phyloP scores from a whole-genome alignment of 2,797 vertebrate genomes.

The Masticophis lateralis region DNA sequence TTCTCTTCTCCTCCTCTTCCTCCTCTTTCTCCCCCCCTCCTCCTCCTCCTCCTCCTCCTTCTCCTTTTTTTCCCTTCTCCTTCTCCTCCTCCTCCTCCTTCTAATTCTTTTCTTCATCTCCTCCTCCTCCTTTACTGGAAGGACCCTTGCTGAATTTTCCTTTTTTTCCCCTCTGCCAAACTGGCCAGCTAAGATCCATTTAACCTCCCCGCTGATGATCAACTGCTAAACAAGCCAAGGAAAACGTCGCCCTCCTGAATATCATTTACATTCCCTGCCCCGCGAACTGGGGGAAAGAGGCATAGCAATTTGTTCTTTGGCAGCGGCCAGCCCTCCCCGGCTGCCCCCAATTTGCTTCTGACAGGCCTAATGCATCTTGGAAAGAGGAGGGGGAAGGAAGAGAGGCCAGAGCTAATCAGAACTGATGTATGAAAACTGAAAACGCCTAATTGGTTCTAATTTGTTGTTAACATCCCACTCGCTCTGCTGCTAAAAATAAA shows the following conservation, averaged over 20 bases:
- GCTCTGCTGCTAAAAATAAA: constrained; percentile 30
- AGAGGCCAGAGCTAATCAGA: constrained; percentile 32
- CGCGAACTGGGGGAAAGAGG: constrained; percentile 9
- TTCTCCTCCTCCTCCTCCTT: no score
- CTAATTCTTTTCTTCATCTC: no score
- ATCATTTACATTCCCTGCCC: constrained; percentile 62
- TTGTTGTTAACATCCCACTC: constrained; percentile 34
- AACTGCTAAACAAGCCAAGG: constrained; percentile 33
- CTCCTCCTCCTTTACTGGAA: not conserved
- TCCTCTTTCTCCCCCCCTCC: no score
- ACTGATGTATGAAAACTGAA: constrained; percentile 46
- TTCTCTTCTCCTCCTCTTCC: no score
- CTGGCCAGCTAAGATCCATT: constrained; percentile 40
- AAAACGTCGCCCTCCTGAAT: constrained; percentile 62
- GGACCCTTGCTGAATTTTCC: constrained; percentile 54
- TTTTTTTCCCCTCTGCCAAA: constrained; percentile 43
- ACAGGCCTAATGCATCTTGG: constrained; percentile 59
- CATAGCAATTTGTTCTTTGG: constrained; percentile 41
- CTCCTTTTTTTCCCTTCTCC: no score
- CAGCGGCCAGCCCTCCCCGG: constrained; percentile 32
- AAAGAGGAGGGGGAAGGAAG: constrained; percentile 29
- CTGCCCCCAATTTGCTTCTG: constrained; percentile 54
- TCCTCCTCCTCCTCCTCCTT: no score
- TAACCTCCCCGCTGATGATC: constrained; percentile 60
- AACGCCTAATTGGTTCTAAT: constrained; percentile 48